Evolutionary conservation across 1,140 invertebrate species (phyloP).

Genomic region (Danaus plexippus): DNA sequence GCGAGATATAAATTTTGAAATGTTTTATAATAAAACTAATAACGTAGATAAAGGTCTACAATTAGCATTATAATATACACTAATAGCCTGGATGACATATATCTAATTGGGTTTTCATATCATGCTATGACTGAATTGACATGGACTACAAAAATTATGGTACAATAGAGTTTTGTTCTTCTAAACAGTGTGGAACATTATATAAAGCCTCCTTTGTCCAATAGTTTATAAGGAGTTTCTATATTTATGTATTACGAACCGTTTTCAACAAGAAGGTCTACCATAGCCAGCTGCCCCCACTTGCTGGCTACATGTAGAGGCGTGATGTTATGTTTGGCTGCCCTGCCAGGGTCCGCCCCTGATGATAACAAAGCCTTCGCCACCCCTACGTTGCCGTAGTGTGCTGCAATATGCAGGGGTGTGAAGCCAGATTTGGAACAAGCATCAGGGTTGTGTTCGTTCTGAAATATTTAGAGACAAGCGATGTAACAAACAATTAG

Average conservation of each 20-base stretch:
- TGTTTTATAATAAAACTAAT: too few species aligned
- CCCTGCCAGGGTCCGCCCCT: slow-evolving; percentile 96
- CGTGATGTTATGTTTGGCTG: slow-evolving; percentile 95
- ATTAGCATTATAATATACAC: too few species aligned
- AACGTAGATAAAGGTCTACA: too few species aligned
- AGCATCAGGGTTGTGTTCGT: slow-evolving; percentile 95
- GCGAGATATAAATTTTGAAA: too few species aligned
- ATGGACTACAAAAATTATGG: too few species aligned
- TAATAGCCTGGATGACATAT: too few species aligned
- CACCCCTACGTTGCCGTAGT: slow-evolving; percentile 98
- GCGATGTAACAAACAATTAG: too few species aligned
- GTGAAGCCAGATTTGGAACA: slow-evolving; percentile 98
- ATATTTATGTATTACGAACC: slow-evolving; percentile 38
- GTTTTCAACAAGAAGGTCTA: slow-evolving; percentile 75
- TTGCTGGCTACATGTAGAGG: slow-evolving; percentile 96
- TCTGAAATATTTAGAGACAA: slow-evolving; percentile 66
- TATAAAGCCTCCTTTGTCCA: too few species aligned
- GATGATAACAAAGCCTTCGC: slow-evolving; percentile 91
- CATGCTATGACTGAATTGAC: too few species aligned
- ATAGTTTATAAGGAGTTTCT: neutral
- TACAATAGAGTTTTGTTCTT: too few species aligned
- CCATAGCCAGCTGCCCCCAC: slow-evolving; percentile 97
- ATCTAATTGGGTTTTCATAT: too few species aligned
- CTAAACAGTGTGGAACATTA: too few species aligned
- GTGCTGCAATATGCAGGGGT: slow-evolving; percentile 97